Evolutionary conservation across 2,797 vertebrate species (phyloP), one percentile per base, ranked within the genome.

Genomic region (Cirrhinus molitorella): DNA sequence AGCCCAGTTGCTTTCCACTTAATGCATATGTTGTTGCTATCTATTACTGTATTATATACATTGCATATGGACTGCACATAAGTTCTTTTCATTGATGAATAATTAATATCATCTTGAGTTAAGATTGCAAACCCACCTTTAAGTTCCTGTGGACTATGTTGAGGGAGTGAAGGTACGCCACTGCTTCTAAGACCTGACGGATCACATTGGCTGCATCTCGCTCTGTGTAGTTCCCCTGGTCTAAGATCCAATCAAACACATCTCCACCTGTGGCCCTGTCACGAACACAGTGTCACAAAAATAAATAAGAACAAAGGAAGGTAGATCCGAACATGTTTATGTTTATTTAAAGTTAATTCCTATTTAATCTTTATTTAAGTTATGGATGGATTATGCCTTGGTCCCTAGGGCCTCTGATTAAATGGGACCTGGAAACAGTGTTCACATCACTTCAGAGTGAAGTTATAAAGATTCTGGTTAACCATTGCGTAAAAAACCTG

Each of bases 241-340:
- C 95, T 88, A 96, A 91, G 88, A 97, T 97, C 96, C 96, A 96
- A 88, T 97, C 96, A 77, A 97, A 97, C 37, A 96, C 96, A 81
- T 97, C 96, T 43, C 96, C 96, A 80, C 96, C 96, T 67, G 96
- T 97, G 81, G 96, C 96, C 61, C 96, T 97, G 90, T 61, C 51
- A 81, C 40, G 71, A 67, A 75, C 51, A 84, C 31, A 75, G 53
- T 80, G 80, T 80, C 57, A 40, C 76, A 55, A 76, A 67, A 85
- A 8, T 37, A 14, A 17, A 59, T 71, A 72, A 80, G 16, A 68
- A 75, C 37, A 88, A 59, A 57, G 79, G 40, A 87, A 89, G 76
- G 5, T 31, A 34, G 43, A 81, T 43, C n/a, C 5, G 55, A 40
- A 78, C 14, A 65, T 14, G 40, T 61, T 61, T 78, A 23, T n/a